Percentiles rank a stretch among this genome's conserved stretches.
Conservation (phyloP, 2,797 vertebrate genomes). For the Pangasius sanitwongsei region DNA sequence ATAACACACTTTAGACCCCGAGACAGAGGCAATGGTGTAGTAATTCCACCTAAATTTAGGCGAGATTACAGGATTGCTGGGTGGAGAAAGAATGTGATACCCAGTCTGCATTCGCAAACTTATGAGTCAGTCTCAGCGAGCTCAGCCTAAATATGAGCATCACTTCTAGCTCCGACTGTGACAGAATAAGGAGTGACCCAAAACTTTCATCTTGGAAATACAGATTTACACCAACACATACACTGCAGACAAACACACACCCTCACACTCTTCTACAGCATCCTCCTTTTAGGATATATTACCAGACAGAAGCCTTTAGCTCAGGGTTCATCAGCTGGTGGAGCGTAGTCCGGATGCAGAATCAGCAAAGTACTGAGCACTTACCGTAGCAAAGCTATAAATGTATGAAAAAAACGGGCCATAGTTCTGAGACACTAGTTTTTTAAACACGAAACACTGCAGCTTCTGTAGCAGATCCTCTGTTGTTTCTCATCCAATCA, state of each 20-base stretch:
- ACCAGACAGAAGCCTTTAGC: not conserved
- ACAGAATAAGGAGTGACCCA: not conserved
- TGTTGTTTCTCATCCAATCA: not conserved
- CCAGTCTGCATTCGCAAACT: conserved; percentile 15
- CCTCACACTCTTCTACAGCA: conserved; percentile 17
- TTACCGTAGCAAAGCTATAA: not conserved
- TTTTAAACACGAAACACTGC: not conserved
- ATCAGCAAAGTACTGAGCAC: not conserved
- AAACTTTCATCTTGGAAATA: conserved; percentile 12
- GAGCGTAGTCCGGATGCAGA: not conserved
- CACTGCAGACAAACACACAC: not conserved
- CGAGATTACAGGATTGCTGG: conserved; percentile 33
- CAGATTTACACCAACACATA: not conserved
- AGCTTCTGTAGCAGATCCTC: no score
- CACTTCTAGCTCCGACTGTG: not conserved
- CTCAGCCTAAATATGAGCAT: not conserved
- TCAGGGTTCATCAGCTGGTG: not conserved
- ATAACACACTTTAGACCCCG: conserved; percentile 29
- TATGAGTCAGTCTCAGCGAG: conserved; percentile 7
- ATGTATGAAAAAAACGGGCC: not conserved
- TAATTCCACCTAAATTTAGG: conserved; percentile 25
- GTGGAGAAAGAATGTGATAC: conserved; percentile 36
- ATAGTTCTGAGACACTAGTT: not conserved
- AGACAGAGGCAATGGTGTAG: conserved; percentile 5
- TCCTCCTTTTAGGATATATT: not conserved